phyloP scores from a whole-genome alignment of 2,797 vertebrate species.

The Poecilia wingei region DNA sequence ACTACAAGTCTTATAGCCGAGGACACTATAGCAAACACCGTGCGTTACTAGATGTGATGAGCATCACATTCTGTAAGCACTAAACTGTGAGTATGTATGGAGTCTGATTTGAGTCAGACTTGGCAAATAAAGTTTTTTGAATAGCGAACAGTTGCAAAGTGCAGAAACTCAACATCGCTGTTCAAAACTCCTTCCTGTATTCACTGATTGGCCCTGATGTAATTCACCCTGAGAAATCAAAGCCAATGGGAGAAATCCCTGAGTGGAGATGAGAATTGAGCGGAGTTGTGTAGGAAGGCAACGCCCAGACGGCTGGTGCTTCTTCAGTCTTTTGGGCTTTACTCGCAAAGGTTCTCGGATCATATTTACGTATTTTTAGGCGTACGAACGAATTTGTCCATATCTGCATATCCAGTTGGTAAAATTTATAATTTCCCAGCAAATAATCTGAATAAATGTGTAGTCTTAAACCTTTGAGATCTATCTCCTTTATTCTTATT shows the following conservation, averaged over 20 bases:
- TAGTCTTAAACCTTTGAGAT: not conserved
- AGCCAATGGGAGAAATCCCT: not conserved
- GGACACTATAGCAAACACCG: not conserved
- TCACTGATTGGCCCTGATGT: not conserved
- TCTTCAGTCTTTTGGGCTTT: not conserved
- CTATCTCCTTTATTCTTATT: not conserved
- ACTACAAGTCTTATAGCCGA: conserved; percentile 1
- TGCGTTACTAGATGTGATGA: conserved; percentile 8
- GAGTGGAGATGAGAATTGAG: not conserved
- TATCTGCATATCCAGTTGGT: not conserved
- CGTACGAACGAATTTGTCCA: not conserved
- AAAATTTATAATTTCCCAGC: not conserved
- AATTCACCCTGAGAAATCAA: not conserved
- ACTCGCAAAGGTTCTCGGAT: not conserved
- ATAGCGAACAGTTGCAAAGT: too few relatives aligned
- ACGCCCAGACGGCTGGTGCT: not conserved
- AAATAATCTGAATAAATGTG: not conserved
- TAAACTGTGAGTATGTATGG: not conserved
- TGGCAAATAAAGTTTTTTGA: not conserved
- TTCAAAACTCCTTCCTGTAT: not conserved
- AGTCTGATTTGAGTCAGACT: too few relatives aligned
- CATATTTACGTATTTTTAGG: not conserved
- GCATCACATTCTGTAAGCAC: conserved; percentile 3
- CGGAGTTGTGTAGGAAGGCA: not conserved
- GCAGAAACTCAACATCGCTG: not conserved